Evolutionary conservation across 2,888 invertebrate genomes (phyloP), one percentile per base, ranked within the genome.

Genomic region (Ernsta delagoae): DNA sequence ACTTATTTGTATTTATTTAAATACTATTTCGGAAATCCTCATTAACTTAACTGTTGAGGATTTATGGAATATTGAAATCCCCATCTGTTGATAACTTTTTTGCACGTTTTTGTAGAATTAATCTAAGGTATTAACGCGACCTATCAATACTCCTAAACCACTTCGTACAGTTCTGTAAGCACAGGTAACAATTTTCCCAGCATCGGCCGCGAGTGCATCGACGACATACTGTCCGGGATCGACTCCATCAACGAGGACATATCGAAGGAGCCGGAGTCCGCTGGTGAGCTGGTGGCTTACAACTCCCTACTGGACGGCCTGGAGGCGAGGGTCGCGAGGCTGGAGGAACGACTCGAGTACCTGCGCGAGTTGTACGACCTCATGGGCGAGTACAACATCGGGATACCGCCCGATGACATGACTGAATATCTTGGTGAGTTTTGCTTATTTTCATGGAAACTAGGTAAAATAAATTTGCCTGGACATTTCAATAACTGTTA

Each of bases 331-430:
- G 95, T 98, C 65, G 95, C 96, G 34, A 90, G 89, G 34, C 94
- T 98, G 79, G 97, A 98, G 80, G 91, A 94, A 59, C 94, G 95
- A 41, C 90, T 97, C 5, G 97, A 97, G 80, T 97, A 98, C 81
- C 95, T 97, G 5, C 96, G 97, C 75, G 97, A 98, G 79, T 87
- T 98, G 70, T 97, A 98, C 81, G 96, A 98, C 74, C 94, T 98
- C 4, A 97, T 97, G 89, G 97, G 97, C 70, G 96, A 97, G 80
- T 98, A 96, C 83, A 88, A 94, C 36, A 96, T 98, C 69, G 93
- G 95, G 0, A 95, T 97, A 63, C 95, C 96, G 0, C 94, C 95
- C 0, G 97, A 97, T 64, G 97, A 97, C 74, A 94, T 95, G 87
- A 92, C 94, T 5, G 95, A 94, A 72, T 96, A 95, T 80, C 83